Evolutionary conservation across 2,113 vertebrate genomes (phyloP), one percentile per base, ranked within the genome.

Genomic region (Mesembrinibis cayennensis): DNA sequence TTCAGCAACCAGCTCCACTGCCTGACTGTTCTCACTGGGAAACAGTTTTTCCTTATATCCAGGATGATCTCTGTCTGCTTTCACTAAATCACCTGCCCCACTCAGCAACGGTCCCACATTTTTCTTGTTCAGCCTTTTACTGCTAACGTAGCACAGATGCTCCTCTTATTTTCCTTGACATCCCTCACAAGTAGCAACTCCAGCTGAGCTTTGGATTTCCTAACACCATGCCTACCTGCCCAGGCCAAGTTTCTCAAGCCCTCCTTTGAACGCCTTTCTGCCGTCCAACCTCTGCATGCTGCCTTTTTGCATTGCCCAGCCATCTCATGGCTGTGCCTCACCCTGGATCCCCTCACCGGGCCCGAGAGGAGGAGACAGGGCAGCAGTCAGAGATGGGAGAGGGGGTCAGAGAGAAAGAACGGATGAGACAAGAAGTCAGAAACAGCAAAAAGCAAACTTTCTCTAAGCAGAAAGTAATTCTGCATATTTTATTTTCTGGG

Each of bases 81-180:
- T 88, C 85, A 20, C 32, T 67, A 67, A 67, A 74, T 38, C 16
- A n/a, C 13, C 45, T 66, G 49, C 12, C 11, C 21, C 5, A 6
- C n/a, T 73, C 62, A 69, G 30, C 76, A 61, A 6, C 0, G 0
- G 7, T 21, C 29, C 12, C 52, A 22, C 1, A 1, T 83, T 80
- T 71, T 69, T 26, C 38, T 65, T 45, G 16, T 14, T 87, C 38
- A 67, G 44, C 29, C 25, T 53, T 81, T 74, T 38, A n/a, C 25
- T 23, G 7, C 3, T 70, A 42, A 83, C 0, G 0, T 3, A 56
- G 30, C 16, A 69, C 10, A 42, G 77, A 59, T 70, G 2, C 21
- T 77, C 38, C 14, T 61, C 7, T 42, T 47, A 8, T 71, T 67
- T 83, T 26, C 50, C 36, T 74, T 50, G 15, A 38, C 32, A 25